These are phyloP conservation scores for Cantharis rufa DNA, from an alignment of 2,888 invertebrate genomes.

Conservation along the genomic window DNA sequence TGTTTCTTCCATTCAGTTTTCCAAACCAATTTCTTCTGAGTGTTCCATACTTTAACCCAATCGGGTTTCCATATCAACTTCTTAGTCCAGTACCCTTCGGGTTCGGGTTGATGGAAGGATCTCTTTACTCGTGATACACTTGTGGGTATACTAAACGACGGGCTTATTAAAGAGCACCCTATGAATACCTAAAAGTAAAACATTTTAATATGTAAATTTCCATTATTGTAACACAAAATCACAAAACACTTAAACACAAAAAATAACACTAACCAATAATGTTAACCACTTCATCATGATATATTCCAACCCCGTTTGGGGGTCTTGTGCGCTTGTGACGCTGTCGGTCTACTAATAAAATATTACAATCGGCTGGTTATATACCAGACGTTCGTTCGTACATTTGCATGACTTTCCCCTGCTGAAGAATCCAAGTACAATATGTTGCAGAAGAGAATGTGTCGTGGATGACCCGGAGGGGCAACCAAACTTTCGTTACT, in stretches of 20 bases:
- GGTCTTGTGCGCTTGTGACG: conserved; percentile 45
- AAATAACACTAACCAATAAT: conserved; percentile 53
- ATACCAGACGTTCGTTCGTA: conserved; percentile 48
- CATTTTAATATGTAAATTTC: neutral
- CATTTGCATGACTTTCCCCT: conserved; percentile 48
- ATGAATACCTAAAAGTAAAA: conserved; percentile 59
- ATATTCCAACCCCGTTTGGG: conserved; percentile 39
- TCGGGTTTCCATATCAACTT: conserved; percentile 84
- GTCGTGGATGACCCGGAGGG: conserved; percentile 14
- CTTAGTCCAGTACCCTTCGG: conserved; percentile 78
- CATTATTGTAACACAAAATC: conserved; percentile 1
- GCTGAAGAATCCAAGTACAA: conserved; percentile 17
- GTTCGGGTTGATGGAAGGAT: conserved; percentile 65
- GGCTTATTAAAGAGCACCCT: conserved; percentile 61
- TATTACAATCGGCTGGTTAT: conserved; percentile 44
- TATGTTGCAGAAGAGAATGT: conserved; percentile 16
- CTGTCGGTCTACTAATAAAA: conserved; percentile 50
- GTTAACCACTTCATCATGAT: conserved; percentile 54
- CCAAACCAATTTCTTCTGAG: conserved; percentile 74
- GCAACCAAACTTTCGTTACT: conserved; percentile 20
- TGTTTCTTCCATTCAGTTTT: conserved; percentile 75
- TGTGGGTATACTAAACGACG: conserved; percentile 50
- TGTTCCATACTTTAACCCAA: conserved; percentile 78
- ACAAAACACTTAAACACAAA: conserved; percentile 8
- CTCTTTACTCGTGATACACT: conserved; percentile 61